These are phyloP conservation scores for Lerema accius DNA, from an alignment of 1,140 invertebrate genomes.

Conservation along the genomic window DNA sequence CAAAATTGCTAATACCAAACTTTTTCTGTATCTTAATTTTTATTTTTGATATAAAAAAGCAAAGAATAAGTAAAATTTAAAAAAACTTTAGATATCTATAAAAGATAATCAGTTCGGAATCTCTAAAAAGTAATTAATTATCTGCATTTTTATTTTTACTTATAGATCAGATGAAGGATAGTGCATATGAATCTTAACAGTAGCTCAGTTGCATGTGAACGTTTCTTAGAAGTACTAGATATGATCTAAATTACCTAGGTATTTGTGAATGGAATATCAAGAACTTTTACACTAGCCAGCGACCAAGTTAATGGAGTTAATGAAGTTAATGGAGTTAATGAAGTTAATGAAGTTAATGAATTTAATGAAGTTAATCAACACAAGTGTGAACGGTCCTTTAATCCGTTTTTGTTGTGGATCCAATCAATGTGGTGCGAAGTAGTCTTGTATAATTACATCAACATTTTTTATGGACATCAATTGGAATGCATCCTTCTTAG, in stretches of 20 bases:
- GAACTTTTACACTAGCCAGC: slow-evolving; percentile 1
- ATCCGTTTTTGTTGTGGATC: neutral
- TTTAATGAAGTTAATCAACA: neutral
- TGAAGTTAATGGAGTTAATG: too few species aligned
- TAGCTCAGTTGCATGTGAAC: slow-evolving; percentile 40
- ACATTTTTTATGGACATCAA: slow-evolving; percentile 12
- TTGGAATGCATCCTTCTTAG: neutral
- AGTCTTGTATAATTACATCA: slow-evolving; percentile 7
- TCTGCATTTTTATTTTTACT: too few species aligned
- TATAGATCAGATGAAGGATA: neutral
- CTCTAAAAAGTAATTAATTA: too few species aligned
- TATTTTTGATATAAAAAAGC: too few species aligned
- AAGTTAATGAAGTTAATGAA: too few species aligned
- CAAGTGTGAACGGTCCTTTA: slow-evolving; percentile 4
- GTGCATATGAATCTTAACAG: neutral
- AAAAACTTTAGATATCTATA: too few species aligned
- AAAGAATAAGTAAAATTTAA: too few species aligned
- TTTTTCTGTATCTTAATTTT: too few species aligned
- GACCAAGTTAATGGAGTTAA: too few species aligned
- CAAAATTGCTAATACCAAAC: too few species aligned
- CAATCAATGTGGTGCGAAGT: slow-evolving; percentile 9
- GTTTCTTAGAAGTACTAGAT: slow-evolving; percentile 62
- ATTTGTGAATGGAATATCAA: slow-evolving; percentile 48
- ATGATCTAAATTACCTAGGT: slow-evolving; percentile 60
- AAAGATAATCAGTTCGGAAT: too few species aligned